Evolutionary conservation across 1,140 invertebrate genomes (phyloP).

Genomic region (Anastrepha obliqua): DNA sequence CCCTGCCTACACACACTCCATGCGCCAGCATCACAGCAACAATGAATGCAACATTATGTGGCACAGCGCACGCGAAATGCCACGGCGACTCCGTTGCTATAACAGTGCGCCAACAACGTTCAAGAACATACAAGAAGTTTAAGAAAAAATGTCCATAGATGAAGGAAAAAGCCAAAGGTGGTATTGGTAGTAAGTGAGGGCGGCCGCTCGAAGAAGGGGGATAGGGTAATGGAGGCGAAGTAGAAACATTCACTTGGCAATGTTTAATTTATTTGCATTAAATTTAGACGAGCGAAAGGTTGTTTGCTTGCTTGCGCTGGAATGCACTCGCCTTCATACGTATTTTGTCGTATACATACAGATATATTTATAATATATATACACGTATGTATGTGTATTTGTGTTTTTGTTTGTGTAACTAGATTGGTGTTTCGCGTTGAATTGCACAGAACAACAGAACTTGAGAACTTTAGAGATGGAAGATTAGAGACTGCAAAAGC

Average conservation of each 20-base stretch:
- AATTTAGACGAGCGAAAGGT: constrained; percentile 51
- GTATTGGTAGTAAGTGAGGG: background rate
- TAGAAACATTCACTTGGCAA: constrained; percentile 45
- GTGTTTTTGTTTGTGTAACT: constrained; percentile 35
- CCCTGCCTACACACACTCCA: constrained; percentile 24
- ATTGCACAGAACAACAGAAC: constrained; percentile 42
- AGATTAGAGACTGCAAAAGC: constrained; percentile 44
- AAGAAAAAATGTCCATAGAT: constrained; percentile 23
- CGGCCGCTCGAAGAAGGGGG: background rate
- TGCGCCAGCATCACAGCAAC: constrained; percentile 21
- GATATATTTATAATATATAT: too few species aligned
- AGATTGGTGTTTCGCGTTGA: constrained; percentile 30
- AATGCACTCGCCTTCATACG: constrained; percentile 31
- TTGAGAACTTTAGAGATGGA: constrained; percentile 48
- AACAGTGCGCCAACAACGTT: background rate
- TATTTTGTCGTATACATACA: background rate
- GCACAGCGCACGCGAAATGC: constrained; percentile 28
- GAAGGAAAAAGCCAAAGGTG: constrained; percentile 47
- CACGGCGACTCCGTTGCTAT: constrained; percentile 12
- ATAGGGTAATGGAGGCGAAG: background rate
- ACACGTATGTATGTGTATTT: background rate
- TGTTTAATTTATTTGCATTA: constrained; percentile 53
- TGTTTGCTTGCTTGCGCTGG: constrained; percentile 46
- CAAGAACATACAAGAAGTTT: constrained; percentile 3
- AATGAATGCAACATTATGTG: constrained; percentile 24